Base-by-base conservation (phyloP, 2,888 invertebrate genomes). In the Aradus depressus region DNA sequence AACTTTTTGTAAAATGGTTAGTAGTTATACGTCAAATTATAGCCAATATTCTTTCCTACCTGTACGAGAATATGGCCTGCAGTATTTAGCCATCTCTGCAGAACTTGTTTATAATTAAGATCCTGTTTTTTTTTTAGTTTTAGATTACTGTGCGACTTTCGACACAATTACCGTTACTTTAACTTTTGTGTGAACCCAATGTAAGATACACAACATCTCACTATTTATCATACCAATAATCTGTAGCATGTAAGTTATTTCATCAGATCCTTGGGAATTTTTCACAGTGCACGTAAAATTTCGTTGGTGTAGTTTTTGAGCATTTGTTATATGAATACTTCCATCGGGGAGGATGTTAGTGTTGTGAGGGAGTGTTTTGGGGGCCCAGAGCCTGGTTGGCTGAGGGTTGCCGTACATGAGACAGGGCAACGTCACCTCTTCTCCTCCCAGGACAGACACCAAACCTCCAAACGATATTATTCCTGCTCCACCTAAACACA, bases 381-480 rank as follows among this genome's bases (percentile, higher is more conserved):
- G 54, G 4, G 54, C 48, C 64, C 64, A 64, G 16, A 54, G 44
- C 16, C 60, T 58, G 39, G 60, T 59, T 6, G 64, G 63, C 12
- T 60, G 65, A 1, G 76, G 75, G 53, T 67, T 66, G 1, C 76
- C 76, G n/a, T 75, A 74, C 53, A 69, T 69, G 1, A 72, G 62
- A 56, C 77, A 77, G 1, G 73, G 66, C 42, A 77, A 62, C 56
- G 69, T 70, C 54, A 76, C 70, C 59, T 73, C 72, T 14, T 71
- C 70, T 48, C 73, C 69, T 71, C 75, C 73, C 32, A 73, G 72
- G 8, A 72, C 71, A 52, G 72, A 68, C 26, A 76, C 61, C 3
- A 69, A 67, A 58, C 71, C 69, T 21, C 76, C 75, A 60, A 76
- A 75, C 12, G 76, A 76, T 53, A 75, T 70, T 41, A 76, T 74